These are phyloP conservation scores for Strongylocentrotus purpuratus DNA, from an alignment of 35 echinoderm and acorn worm species.

Conservation along the genomic window DNA sequence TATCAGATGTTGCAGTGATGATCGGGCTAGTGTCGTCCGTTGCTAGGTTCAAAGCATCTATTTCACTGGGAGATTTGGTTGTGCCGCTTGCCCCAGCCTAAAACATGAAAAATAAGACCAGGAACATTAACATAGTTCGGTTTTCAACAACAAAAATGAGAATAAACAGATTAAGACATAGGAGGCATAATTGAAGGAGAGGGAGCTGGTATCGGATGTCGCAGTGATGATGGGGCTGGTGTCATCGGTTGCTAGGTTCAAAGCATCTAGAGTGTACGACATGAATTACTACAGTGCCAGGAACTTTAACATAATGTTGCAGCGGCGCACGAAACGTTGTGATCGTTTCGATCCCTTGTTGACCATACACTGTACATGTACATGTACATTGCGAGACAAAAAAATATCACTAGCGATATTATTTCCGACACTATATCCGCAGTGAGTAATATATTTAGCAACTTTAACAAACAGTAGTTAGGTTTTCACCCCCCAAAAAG, in stretches of 20 bases:
- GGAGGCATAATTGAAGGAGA: slow-evolving; percentile 55
- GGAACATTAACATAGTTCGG: not conserved
- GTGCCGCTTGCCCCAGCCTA: slow-evolving; percentile 64
- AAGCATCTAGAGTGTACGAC: not conserved
- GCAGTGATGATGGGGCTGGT: slow-evolving; percentile 63
- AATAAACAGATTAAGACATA: not conserved
- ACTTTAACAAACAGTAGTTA: too few relatives aligned
- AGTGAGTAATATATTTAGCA: too few relatives aligned
- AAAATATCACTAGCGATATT: too few relatives aligned
- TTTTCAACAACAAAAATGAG: too few relatives aligned
- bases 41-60: slow-evolving; percentile 49
- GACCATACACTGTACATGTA: too few relatives aligned
- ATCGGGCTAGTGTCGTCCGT: slow-evolving; percentile 64
- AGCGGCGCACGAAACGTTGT: too few relatives aligned
- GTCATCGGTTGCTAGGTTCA: slow-evolving; percentile 56
- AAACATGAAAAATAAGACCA: not conserved
- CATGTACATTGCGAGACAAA: too few relatives aligned
- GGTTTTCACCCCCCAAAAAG: too few relatives aligned
- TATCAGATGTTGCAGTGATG: slow-evolving; percentile 63
- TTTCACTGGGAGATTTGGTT: slow-evolving; percentile 47
- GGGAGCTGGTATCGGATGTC: slow-evolving; percentile 51
- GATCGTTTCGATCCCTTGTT: too few relatives aligned
- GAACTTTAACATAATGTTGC: too few relatives aligned
- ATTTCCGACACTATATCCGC: too few relatives aligned
- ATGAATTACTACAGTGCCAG: too few relatives aligned